Percentiles rank a stretch among this genome's conserved stretches.
phyloP scores from a whole-genome alignment of 2,113 vertebrate species.

The Eptesicus fuscus region DNA sequence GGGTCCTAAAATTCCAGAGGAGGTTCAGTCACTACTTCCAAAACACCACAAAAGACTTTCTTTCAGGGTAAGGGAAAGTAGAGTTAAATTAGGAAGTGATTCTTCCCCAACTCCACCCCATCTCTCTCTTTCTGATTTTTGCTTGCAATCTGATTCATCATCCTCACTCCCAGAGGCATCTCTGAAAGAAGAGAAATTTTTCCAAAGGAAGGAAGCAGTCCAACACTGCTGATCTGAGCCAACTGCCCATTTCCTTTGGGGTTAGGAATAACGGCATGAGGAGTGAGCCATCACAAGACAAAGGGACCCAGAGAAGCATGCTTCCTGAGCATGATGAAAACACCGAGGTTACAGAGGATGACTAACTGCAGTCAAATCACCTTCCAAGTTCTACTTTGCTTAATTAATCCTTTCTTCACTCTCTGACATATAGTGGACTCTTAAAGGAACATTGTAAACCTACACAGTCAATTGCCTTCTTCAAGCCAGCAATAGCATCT shows the following conservation, averaged over 20 bases:
- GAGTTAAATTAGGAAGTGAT: slow-evolving; percentile 22
- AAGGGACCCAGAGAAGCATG: not conserved
- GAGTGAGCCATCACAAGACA: not conserved
- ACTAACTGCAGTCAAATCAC: not conserved
- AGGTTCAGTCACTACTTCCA: not conserved
- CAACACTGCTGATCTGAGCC: not conserved
- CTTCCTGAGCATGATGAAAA: not conserved
- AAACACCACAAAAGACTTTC: not conserved
- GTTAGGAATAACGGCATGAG: not conserved
- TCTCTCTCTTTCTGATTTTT: not conserved
- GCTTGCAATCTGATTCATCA: not conserved
- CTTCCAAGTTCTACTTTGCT: slow-evolving; percentile 8
- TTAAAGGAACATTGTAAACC: not conserved
- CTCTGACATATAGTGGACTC: not conserved
- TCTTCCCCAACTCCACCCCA: not conserved
- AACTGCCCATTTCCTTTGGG: not conserved
- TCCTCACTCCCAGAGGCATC: not conserved
- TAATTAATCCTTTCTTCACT: slow-evolving; percentile 19
- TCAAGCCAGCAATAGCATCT: not conserved
- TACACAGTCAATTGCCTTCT: not conserved
- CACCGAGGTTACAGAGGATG: not conserved
- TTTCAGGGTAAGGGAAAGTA: not conserved
- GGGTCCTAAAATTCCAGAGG: not conserved
- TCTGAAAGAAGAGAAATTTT: not conserved
- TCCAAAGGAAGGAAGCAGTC: not conserved